Evolutionary conservation across 2,113 vertebrate genomes (phyloP), one percentile per base, ranked within the genome.

Genomic region (Lonchura striata): DNA sequence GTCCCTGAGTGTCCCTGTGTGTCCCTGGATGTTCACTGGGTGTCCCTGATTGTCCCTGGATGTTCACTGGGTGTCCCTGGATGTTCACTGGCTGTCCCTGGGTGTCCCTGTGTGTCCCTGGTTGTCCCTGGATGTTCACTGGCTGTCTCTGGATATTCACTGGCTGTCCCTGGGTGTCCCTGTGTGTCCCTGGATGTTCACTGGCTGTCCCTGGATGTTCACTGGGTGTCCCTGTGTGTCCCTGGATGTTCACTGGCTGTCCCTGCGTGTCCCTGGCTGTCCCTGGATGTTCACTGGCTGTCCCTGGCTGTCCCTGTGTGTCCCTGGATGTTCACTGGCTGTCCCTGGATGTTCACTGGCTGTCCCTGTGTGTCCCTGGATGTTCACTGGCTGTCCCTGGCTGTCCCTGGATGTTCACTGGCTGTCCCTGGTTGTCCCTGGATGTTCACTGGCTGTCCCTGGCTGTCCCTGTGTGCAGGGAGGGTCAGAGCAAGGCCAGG

Each of bases 61-160:
- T n/a, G n/a, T n/a, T n/a, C n/a, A n/a, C 13, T 22, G n/a, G 0
- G 5, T 69, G n/a, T 49, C 46, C 24, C 46, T 28, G 13, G 0
- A 0, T 11, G 7, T 50, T 25, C 13, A n/a, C 7, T 11, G 24
- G 0, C 0, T n/a, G n/a, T n/a, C n/a, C n/a, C n/a, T n/a, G n/a
- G n/a, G n/a, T n/a, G n/a, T n/a, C n/a, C n/a, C n/a, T n/a, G n/a
- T n/a, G n/a, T 23, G 8, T 41, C 6, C 15, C 21, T 25, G 21
- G 0, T 0, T 41, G 15, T 41, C 49, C 21, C 49, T 31, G 49
- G 0, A 7, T 31, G 8, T 33, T n/a, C n/a, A n/a, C 39, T 39
- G 39, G 8, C 39, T 49, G 24, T 50, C 49, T 6, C 30, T n/a
- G n/a, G n/a, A n/a, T n/a, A n/a, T n/a, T n/a, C n/a, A n/a, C n/a